Evolutionary conservation across 2,113 vertebrate genomes (phyloP).

Genomic region (Ahaetulla prasina): DNA sequence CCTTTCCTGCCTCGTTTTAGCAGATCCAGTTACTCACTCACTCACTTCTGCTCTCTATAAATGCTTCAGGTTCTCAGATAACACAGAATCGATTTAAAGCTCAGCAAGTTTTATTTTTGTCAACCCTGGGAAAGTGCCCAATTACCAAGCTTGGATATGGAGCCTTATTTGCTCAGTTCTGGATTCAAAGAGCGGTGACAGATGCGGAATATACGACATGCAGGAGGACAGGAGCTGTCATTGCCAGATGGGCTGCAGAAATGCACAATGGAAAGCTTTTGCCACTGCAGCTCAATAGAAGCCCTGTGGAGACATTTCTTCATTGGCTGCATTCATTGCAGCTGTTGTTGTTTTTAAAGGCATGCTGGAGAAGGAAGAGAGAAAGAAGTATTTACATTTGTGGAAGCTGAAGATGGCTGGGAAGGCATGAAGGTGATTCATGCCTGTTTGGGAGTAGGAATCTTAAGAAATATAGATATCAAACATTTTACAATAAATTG

Average conservation of each 20-base stretch:
- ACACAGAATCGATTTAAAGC: slow-evolving; percentile 45
- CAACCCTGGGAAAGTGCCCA: slow-evolving; percentile 33
- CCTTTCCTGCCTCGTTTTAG: not conserved
- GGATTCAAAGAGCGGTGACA: slow-evolving; percentile 40
- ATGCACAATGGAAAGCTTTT: slow-evolving; percentile 22
- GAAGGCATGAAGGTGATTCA: not conserved
- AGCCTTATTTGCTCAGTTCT: slow-evolving; percentile 30
- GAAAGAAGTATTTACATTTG: not conserved
- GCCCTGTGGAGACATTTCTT: slow-evolving; percentile 1
- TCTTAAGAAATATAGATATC: not conserved
- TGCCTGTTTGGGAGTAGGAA: not conserved
- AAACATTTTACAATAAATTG: not conserved
- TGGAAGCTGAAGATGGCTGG: not conserved
- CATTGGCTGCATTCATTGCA: not conserved
- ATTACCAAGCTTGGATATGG: slow-evolving; percentile 55
- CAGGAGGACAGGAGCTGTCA: slow-evolving; percentile 41
- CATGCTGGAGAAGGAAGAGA: not conserved
- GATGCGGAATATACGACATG: slow-evolving; percentile 50
- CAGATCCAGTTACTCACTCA: not conserved
- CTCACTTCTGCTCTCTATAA: slow-evolving; percentile 26
- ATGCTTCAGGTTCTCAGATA: slow-evolving; percentile 54
- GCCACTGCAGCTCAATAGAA: not conserved
- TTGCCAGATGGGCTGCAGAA: slow-evolving; percentile 13
- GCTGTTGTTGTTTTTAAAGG: not conserved
- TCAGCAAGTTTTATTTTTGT: slow-evolving; percentile 73